These are phyloP conservation scores for Bibio marci DNA, from an alignment of 2,888 invertebrate genomes.

Conservation along the genomic window DNA sequence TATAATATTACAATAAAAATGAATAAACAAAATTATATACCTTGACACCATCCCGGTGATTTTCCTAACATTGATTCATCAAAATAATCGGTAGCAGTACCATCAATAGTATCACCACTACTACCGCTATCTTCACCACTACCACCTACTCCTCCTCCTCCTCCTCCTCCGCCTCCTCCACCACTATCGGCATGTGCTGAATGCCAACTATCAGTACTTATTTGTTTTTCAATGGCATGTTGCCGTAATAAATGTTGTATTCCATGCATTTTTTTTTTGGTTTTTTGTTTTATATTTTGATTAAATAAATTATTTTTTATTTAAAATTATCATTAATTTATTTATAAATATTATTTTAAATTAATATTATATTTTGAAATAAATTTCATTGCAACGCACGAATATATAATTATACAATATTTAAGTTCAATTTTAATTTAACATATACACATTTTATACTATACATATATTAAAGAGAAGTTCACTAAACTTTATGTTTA, in stretches of 20 bases:
- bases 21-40: slow-evolving; percentile 16
- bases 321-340: not conserved
- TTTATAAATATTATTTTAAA: not conserved
- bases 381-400: too few species aligned
- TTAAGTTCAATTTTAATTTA: too few species aligned
- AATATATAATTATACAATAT: too few species aligned
- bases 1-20: too few species aligned
- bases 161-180: slow-evolving; percentile 6
- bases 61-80: slow-evolving; percentile 9
- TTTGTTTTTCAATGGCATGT: slow-evolving; percentile 30
- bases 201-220: slow-evolving; percentile 33
- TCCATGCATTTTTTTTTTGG: slow-evolving; percentile 22
- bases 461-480: too few species aligned
- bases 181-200: slow-evolving; percentile 16
- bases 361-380: slow-evolving; percentile 5
- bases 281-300: slow-evolving; percentile 4
- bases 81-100: slow-evolving; percentile 19
- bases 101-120: slow-evolving; percentile 24
- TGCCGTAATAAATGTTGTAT: slow-evolving; percentile 29
- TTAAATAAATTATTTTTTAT: not conserved
- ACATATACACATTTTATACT: too few species aligned
- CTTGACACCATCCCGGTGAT: slow-evolving; percentile 20
- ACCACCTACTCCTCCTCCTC: not conserved
- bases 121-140: slow-evolving; percentile 14
- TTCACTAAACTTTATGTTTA: too few species aligned